Base-by-base conservation (phyloP, 2,888 invertebrate species). In the Standfussiana lucernea region DNA sequence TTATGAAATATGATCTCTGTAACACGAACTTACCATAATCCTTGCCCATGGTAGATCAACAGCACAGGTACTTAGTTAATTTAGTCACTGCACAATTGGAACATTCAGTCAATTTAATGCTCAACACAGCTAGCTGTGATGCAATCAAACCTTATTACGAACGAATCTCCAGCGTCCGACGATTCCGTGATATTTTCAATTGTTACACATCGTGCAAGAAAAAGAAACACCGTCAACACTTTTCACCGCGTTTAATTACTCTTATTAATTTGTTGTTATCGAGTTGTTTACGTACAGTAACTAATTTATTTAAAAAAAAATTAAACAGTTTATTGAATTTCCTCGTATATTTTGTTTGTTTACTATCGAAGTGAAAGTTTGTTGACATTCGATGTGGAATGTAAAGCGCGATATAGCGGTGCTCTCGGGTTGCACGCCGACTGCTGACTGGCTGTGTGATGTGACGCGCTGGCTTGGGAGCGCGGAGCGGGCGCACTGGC, bases 1-100 rank as follows among this genome's bases (percentile, higher is more conserved):
- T 65, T 47, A 69, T 13, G 1, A 66, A 81, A 65, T 15, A 61
- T 15, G 11, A 62, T n/a, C 5, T 69, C 10, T 61, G 50, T 32
- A 59, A 75, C 32, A 80, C 61, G 11, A 69, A 91, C 93, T 91
- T 87, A 95, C 95, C 95, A 82, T 94, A 95, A 87, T 94, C 94
- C 90, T 95, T 95, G 75, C 93, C 93, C 95, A 95, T 95, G 28
- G 72, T 79, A 59, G 61, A 64, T 79, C 59, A 83, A 47, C 66
- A 75, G 35, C 69, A 64, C 72, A 73, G 62, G 40, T 76, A 70
- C 42, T 75, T 69, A 80, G 56, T 77, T 82, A 68, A 77, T 77
- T 84, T 82, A 87, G 72, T 84, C 81, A 77, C 77, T 81, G 76
- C 88, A 85, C 87, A 77, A 74, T 84, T 82, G 75, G 71, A 75